Base-by-base conservation (phyloP, 2,797 vertebrate species). In the Hyperoplus lanceolatus region DNA sequence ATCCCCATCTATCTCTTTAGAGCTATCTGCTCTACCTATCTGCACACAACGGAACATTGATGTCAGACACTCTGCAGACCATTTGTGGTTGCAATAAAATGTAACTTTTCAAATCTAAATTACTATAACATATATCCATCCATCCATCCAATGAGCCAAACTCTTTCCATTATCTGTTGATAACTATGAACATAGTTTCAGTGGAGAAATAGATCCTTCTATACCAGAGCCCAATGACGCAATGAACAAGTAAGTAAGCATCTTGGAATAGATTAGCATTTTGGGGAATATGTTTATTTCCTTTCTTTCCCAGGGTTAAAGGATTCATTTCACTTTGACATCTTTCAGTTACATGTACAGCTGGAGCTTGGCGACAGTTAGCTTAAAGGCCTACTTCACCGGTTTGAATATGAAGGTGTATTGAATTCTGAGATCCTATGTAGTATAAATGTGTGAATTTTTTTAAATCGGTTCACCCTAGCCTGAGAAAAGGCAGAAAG, bases 251-350 rank as follows among this genome's bases (percentile, higher is more conserved):
- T 50, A 29, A 36, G 42, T 54, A 2, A 6, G 29, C 39, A 8
- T 53, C 4, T 3, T 57, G 73, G 68, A 1, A 10, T 18, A 21
- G 64, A 43, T 67, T 55, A 65, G 60, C 4, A 66, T 45, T 62
- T 57, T 13, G 58, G 45, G 15, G 60, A 18, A 42, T 36, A 12
- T 9, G 1, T 51, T 59, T 18, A 21, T 21, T 43, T 4, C 8
- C 5, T 56, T 50, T 41, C 15, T 51, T 13, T 16, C n/a, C 14
- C 16, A 46, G 21, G 6, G 8, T 29, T 29, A 39, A 8, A 29
- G 15, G 51, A 55, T 55, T 6, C 4, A 65, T 41, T n/a, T 3
- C 36, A 41, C 10, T 18, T 36, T 64, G 3, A 63, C 38, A 49
- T 63, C 18, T 45, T 8, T 45, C 18, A 13, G 15, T 29, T 49